Percentiles rank a stretch among this genome's conserved stretches.
Evolutionary conservation across 2,888 invertebrate genomes (phyloP).

Genomic region (Ephialtes manifestator): DNA sequence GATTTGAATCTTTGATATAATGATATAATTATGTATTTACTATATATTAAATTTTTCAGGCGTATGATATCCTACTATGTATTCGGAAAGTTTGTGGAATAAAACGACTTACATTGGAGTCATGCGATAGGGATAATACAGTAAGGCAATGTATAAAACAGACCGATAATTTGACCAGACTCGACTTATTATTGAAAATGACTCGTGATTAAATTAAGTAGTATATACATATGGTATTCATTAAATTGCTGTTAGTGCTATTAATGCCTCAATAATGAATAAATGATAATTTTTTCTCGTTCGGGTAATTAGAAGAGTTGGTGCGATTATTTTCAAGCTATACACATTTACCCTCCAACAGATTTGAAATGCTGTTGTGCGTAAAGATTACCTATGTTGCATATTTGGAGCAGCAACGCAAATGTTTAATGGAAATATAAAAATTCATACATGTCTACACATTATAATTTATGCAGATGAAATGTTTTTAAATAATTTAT

Average conservation of each 20-base stretch:
- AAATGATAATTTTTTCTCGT: conserved; percentile 4
- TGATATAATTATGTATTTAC: too few relatives aligned
- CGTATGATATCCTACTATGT: background rate
- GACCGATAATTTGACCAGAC: background rate
- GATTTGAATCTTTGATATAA: too few relatives aligned
- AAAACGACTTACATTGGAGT: background rate
- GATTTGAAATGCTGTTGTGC: background rate
- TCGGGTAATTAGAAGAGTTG: conserved; percentile 18
- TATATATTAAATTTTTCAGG: background rate
- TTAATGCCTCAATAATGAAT: conserved; percentile 8
- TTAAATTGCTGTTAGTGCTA: conserved; percentile 19
- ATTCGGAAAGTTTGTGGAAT: background rate
- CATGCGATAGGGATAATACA: background rate
- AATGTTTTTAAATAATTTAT: too few relatives aligned
- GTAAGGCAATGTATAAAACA: background rate
- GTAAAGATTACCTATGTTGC: background rate
- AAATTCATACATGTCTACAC: background rate
- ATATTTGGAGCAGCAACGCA: too few relatives aligned
- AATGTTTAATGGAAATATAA: too few relatives aligned
- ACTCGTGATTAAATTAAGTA: background rate
- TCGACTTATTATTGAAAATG: background rate
- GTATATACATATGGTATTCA: conserved; percentile 5
- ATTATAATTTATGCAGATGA: background rate
- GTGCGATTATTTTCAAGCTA: background rate
- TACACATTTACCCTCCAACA: background rate